These are phyloP conservation scores for Eumeta japonica DNA, from an alignment of 1,140 invertebrate species.

Conservation along the genomic window DNA sequence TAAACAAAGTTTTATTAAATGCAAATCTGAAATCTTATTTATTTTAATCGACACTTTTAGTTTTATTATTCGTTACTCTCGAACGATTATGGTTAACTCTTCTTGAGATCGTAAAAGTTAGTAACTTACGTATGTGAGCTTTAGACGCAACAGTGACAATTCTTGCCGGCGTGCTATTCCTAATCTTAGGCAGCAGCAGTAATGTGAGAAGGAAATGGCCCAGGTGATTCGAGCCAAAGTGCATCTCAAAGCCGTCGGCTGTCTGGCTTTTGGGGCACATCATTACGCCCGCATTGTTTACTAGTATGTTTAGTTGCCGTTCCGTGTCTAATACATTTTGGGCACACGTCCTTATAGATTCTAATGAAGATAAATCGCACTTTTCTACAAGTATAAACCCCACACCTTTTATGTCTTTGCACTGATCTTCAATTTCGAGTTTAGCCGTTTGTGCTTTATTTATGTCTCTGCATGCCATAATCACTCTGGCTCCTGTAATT, in stretches of 20 bases:
- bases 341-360: conserved; percentile 70
- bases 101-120: no score
- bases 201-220: conserved; percentile 71
- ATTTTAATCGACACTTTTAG: no score
- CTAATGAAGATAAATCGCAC: conserved; percentile 74
- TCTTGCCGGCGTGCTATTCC: conserved; percentile 53
- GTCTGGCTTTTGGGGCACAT: conserved; percentile 46
- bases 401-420: conserved; percentile 23
- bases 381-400: conserved; percentile 62
- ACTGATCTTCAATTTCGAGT: conserved; percentile 39
- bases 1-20: no score
- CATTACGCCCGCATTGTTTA: conserved; percentile 74
- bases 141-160: conserved; percentile 69
- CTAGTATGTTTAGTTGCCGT: conserved; percentile 60
- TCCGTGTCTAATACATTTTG: conserved; percentile 19
- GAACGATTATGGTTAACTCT: no score
- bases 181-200: conserved; percentile 62
- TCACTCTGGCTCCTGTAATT: conserved; percentile 63
- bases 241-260: conserved; percentile 66
- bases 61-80: no score
- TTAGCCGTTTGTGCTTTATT: conserved; percentile 64
- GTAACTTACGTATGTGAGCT: conserved; percentile 52
- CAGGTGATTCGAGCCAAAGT: conserved; percentile 66
- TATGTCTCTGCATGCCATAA: conserved; percentile 79
- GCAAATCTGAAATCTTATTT: no score